A percentile compares a stretch with the other conserved stretches of the same genome.
phyloP scores from a whole-genome alignment of 1,140 invertebrate species.

The Thaumetopoea pityocampa region DNA sequence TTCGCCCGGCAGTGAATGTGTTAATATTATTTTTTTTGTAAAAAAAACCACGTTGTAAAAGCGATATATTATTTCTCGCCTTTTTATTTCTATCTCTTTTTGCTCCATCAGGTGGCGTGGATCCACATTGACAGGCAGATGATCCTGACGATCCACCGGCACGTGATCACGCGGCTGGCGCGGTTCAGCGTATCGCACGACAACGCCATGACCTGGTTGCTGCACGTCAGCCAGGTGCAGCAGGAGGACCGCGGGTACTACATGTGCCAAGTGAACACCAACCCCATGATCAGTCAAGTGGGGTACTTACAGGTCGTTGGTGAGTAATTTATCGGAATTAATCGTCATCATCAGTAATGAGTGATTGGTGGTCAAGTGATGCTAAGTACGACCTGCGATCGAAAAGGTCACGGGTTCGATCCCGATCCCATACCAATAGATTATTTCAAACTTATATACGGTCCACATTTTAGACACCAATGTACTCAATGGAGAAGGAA shows the following conservation, averaged over 20 bases:
- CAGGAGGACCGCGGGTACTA: constrained; percentile 93
- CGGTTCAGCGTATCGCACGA: constrained; percentile 93
- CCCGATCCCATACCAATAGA: too few relatives aligned
- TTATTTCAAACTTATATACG: too few relatives aligned
- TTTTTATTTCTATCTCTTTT: too few relatives aligned
- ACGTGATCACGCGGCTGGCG: constrained; percentile 91
- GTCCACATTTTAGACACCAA: too few relatives aligned
- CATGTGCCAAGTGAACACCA: constrained; percentile 96
- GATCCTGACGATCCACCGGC: constrained; percentile 93
- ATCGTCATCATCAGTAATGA: neutral
- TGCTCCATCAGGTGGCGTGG: constrained; percentile 94
- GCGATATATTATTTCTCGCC: too few relatives aligned
- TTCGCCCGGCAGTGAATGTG: too few relatives aligned
- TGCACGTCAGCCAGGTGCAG: constrained; percentile 91
- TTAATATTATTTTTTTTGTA: too few relatives aligned
- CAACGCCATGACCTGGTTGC: constrained; percentile 93
- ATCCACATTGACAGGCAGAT: constrained; percentile 96
- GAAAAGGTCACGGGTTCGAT: too few relatives aligned
- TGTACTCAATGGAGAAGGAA: too few relatives aligned
- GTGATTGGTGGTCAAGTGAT: too few relatives aligned
- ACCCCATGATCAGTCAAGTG: constrained; percentile 96
- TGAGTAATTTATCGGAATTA: constrained; percentile 74
- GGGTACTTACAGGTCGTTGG: constrained; percentile 96
- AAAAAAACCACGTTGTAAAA: too few relatives aligned
- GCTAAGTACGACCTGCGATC: too few relatives aligned